phyloP scores from a whole-genome alignment of 2,797 vertebrate species.

The Poecilia gillii region DNA sequence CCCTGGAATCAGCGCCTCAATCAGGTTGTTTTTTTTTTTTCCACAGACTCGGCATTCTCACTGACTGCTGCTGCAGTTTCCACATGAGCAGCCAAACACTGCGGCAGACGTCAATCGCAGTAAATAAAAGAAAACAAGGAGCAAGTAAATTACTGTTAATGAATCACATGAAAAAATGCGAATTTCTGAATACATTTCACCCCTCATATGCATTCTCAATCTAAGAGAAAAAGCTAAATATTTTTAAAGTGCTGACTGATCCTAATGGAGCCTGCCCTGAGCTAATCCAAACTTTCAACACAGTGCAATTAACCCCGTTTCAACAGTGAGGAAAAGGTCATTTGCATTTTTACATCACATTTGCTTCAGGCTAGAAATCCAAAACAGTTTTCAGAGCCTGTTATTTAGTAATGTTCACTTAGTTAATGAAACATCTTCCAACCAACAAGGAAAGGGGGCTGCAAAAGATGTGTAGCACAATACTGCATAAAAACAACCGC shows the following conservation, averaged over 20 bases:
- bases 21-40: conserved; percentile 30
- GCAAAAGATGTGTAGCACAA: neutral
- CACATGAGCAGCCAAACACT: conserved; percentile 40
- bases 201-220: neutral
- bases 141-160: conserved; percentile 35
- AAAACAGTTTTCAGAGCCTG: neutral
- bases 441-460: neutral
- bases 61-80: conserved; percentile 42
- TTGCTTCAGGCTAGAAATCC: conserved; percentile 6
- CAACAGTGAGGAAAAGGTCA: conserved; percentile 26
- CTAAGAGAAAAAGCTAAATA: conserved; percentile 29
- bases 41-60: conserved; percentile 45
- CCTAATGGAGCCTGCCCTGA: conserved; percentile 26
- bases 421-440: neutral
- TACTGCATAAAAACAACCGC: neutral
- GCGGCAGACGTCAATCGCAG: conserved; percentile 50
- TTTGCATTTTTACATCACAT: conserved; percentile 22
- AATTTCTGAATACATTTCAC: conserved; percentile 34
- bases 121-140: conserved; percentile 41
- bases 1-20: conserved; percentile 44
- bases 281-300: conserved; percentile 39
- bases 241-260: conserved; percentile 15
- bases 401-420: neutral
- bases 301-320: conserved; percentile 50
- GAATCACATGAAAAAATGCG: conserved; percentile 20